phyloP scores from a whole-genome alignment of 2,888 invertebrate species.

The Campoplex nolae region DNA sequence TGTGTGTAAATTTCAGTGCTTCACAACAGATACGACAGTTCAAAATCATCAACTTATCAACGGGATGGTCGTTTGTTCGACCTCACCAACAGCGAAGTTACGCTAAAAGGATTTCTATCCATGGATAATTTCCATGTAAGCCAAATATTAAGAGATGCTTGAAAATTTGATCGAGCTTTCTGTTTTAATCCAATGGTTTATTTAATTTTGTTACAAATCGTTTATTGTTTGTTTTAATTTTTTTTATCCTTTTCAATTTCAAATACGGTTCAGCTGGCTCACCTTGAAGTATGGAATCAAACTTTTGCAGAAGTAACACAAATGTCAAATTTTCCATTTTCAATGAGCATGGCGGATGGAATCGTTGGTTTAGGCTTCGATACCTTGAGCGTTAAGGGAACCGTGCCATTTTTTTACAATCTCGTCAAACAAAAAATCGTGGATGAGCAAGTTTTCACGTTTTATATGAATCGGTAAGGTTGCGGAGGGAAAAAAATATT shows the following conservation, averaged over 20 bases:
- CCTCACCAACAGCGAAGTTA: slow-evolving; percentile 86
- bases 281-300: slow-evolving; percentile 86
- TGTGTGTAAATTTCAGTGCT: slow-evolving; percentile 84
- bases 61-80: slow-evolving; percentile 87
- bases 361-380: slow-evolving; percentile 89
- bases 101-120: slow-evolving; percentile 88
- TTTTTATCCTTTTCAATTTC: not conserved
- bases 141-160: not conserved
- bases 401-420: slow-evolving; percentile 89
- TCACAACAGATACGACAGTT: slow-evolving; percentile 89
- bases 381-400: slow-evolving; percentile 85
- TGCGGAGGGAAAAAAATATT: not conserved
- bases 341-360: slow-evolving; percentile 90
- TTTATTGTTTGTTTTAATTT: not conserved
- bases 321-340: slow-evolving; percentile 87
- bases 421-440: slow-evolving; percentile 86
- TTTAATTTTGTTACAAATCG: not conserved
- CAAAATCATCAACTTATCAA: slow-evolving; percentile 88
- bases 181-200: not conserved
- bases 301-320: slow-evolving; percentile 90
- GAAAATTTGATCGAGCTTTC: not conserved
- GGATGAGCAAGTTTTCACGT: slow-evolving; percentile 87
- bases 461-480: slow-evolving; percentile 89
- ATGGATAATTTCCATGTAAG: slow-evolving; percentile 88
- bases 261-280: slow-evolving; percentile 42